phyloP scores from a whole-genome alignment of 2,797 vertebrate species.

The Hafferia zeledoni region DNA sequence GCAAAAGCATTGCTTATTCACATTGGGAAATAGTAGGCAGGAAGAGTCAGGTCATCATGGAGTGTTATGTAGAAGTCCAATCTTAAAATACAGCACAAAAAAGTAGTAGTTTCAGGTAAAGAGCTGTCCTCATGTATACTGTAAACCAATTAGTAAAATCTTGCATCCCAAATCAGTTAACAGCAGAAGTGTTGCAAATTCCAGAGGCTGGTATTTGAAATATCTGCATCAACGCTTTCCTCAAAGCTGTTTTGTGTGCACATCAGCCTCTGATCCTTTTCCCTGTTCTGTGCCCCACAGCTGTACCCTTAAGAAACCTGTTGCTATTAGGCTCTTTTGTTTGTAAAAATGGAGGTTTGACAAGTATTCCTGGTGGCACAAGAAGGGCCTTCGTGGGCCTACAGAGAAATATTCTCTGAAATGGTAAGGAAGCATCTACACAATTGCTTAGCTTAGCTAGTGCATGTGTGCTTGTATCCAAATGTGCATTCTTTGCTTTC shows the following conservation, averaged over 20 bases:
- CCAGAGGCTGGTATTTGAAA: neutral
- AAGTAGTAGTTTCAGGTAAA: neutral
- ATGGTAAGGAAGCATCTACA: neutral
- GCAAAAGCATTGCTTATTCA: neutral
- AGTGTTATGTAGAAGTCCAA: neutral
- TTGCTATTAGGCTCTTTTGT: neutral
- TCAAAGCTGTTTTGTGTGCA: neutral
- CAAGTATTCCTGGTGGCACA: neutral
- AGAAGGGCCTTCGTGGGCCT: neutral
- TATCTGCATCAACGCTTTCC: neutral
- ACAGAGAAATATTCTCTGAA: neutral
- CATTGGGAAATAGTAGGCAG: neutral
- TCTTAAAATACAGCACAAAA: neutral
- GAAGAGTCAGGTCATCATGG: neutral
- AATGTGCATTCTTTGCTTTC: neutral
- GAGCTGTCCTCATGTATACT: neutral
- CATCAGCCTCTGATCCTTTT: neutral
- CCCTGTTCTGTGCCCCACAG: fast-evolving
- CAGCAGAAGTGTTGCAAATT: neutral
- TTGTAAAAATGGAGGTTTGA: neutral
- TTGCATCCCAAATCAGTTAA: neutral
- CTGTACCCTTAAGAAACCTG: neutral
- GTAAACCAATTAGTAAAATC: neutral
- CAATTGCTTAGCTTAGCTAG: neutral
- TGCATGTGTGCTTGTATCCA: neutral